Evolutionary conservation across 2,797 vertebrate genomes (phyloP).

Genomic region (Eleutherodactylus coqui): DNA sequence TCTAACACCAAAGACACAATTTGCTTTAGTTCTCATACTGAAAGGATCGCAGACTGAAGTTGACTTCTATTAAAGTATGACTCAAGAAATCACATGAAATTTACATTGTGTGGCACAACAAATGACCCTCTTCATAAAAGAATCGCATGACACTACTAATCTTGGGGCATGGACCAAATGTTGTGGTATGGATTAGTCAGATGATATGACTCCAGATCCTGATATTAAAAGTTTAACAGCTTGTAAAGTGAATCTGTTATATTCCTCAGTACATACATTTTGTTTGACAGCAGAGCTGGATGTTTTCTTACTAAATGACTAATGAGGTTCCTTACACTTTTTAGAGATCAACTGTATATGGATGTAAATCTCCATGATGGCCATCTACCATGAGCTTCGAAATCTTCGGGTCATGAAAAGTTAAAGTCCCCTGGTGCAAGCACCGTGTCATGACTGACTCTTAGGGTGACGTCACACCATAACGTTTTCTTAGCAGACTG

Average conservation of each 20-base stretch:
- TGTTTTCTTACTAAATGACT: neutral
- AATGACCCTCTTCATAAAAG: neutral
- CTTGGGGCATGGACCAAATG: neutral
- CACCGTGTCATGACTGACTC: no score
- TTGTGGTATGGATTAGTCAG: neutral
- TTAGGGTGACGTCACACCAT: no score
- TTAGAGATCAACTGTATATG: neutral
- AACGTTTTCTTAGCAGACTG: no score
- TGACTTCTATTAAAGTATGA: neutral
- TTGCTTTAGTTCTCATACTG: neutral
- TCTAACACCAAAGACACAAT: neutral
- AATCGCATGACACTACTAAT: neutral
- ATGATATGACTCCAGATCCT: neutral
- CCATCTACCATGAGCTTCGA: neutral
- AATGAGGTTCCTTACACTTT: neutral
- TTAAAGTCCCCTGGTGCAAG: no score
- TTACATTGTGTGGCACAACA: neutral
- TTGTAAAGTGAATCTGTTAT: neutral
- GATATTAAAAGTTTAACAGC: neutral
- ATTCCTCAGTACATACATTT: neutral
- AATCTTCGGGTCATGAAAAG: neutral
- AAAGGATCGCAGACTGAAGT: neutral
- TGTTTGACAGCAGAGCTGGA: neutral
- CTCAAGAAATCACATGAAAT: slow-evolving; percentile 9
- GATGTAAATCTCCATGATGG: neutral